Evolutionary conservation across 2,113 vertebrate species (phyloP), one percentile per base, ranked within the genome.

Genomic region (Scartelaos histophorus): DNA sequence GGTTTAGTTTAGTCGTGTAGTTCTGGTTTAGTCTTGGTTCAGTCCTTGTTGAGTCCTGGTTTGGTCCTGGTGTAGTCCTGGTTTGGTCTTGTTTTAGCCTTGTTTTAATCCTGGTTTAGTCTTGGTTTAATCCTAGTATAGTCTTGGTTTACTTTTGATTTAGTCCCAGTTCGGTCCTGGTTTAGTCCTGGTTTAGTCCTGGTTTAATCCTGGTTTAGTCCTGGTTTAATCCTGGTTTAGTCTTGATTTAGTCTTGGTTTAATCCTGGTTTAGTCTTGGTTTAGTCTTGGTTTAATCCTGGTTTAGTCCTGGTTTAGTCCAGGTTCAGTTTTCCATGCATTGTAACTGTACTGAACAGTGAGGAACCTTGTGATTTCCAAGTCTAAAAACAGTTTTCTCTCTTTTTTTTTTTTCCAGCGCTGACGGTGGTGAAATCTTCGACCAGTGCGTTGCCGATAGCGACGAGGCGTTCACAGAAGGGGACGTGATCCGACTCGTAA

Each of bases 391-490:
- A 1, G 10, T 43, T 9, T 43, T 43, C 38, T 29, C 5, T 13
- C 70, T 74, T 70, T 70, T 74, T 75, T 13, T 71, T 74, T 70
- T 70, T 74, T 75, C 2, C 69, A 99, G 97, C 29, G 97, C 97
- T 58, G 96, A 95, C n/a, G 97, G 97, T 53, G 97, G 97, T 0
- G 97, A 99, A 87, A 97, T 99, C 81, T 99, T 99, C 85, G 86
- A 97, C 88, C 97, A 97, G 38, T 98, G 96, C 66, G 95, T 97
- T 15, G 96, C 95, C 1, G 97, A 98, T 70, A 95, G 93, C 34
- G 97, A 98, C 13, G 95, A 97, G 29, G 94, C 96, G 60, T 99
- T 99, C 87, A 97, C 94, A n/a, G 97, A 98, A 89, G 94, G 92
- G 78, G 97, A 98, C 47, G 96, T 99, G 47, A 94, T 96, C 69